Evolutionary conservation across 2,888 invertebrate species (phyloP).

Genomic region (Lycophotia porphyrea): DNA sequence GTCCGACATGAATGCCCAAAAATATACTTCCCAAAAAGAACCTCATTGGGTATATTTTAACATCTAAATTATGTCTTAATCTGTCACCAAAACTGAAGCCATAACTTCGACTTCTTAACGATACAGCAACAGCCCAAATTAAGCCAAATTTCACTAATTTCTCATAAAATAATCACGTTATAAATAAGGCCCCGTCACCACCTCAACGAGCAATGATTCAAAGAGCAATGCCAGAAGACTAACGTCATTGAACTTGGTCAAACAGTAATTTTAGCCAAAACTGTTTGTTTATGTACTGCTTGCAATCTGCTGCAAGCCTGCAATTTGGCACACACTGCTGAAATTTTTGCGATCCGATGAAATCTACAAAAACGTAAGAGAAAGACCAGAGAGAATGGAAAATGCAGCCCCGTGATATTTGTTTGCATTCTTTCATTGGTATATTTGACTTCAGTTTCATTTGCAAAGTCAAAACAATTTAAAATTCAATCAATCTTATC

Average conservation of each 20-base stretch:
- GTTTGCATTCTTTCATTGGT: neutral
- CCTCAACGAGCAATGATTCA: conserved; percentile 24
- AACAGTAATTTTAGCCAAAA: conserved; percentile 45
- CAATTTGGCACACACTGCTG: conserved; percentile 50
- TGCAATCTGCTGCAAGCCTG: conserved; percentile 53
- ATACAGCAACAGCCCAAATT: neutral
- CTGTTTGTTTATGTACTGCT: conserved; percentile 57
- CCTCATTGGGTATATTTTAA: neutral
- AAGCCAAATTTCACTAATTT: neutral
- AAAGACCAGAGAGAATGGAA: conserved; percentile 29
- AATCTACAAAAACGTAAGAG: conserved; percentile 37
- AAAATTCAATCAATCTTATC: neutral
- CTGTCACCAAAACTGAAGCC: neutral
- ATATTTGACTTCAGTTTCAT: conserved; percentile 22
- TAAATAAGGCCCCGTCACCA: conserved; percentile 28
- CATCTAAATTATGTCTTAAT: neutral
- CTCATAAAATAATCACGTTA: conserved; percentile 20
- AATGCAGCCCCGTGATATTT: conserved; percentile 7
- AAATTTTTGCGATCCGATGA: conserved; percentile 54
- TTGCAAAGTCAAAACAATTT: conserved; percentile 9
- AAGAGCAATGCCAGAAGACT: conserved; percentile 8
- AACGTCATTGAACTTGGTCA: conserved; percentile 36
- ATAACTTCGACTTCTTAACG: conserved; percentile 29
- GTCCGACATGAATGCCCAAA: neutral
- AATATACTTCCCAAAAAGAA: neutral